Evolutionary conservation across 2,113 vertebrate genomes (phyloP).

Genomic region (Neofelis nebulosa): DNA sequence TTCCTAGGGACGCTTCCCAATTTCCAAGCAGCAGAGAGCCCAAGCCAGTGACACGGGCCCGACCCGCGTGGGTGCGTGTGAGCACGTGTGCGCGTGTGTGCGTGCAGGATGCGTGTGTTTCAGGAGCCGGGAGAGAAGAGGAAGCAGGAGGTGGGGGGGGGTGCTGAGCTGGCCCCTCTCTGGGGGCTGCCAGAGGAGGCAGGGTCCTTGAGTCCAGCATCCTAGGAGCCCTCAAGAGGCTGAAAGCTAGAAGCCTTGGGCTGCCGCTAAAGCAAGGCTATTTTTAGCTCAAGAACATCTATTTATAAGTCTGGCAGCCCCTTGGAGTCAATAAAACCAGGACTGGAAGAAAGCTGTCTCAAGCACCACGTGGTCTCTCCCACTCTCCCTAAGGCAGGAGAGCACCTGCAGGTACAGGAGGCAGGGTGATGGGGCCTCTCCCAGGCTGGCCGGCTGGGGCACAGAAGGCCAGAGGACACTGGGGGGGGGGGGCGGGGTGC

Average conservation of each 20-base stretch:
- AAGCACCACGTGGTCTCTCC: accelerated
- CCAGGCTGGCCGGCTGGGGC: neutral
- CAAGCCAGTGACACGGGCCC: neutral
- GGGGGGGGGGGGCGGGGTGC: accelerated
- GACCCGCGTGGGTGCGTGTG: no score
- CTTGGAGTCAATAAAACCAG: conserved; percentile 27
- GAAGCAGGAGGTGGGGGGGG: neutral
- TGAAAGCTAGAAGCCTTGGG: neutral
- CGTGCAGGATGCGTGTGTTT: neutral
- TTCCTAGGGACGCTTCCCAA: neutral
- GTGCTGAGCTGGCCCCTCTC: neutral
- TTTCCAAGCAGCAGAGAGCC: neutral
- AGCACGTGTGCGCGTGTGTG: accelerated
- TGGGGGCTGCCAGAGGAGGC: accelerated
- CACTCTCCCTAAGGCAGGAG: accelerated
- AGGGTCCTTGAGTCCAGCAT: neutral
- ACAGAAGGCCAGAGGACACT: neutral
- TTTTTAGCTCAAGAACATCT: conserved; percentile 75
- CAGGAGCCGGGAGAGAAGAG: neutral
- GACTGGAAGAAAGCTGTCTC: neutral
- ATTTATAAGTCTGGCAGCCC: conserved; percentile 71
- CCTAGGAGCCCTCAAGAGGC: neutral
- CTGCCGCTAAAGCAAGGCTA: neutral
- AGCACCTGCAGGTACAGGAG: neutral
- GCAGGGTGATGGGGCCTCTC: neutral